These are phyloP conservation scores for Heliconius sara DNA, from an alignment of 2,888 invertebrate species.

Conservation along the genomic window DNA sequence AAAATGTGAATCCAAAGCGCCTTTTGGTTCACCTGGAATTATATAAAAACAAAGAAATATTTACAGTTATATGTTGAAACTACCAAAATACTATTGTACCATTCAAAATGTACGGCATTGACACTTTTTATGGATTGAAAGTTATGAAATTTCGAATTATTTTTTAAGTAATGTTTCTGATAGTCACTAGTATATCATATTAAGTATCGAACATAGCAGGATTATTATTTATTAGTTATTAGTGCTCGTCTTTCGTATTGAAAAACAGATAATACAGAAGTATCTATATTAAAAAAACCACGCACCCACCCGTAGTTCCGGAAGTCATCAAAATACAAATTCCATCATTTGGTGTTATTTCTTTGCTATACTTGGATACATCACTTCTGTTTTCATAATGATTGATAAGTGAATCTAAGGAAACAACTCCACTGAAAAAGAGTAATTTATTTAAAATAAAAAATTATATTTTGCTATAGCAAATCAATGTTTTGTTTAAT, in stretches of 20 bases:
- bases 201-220: too few species aligned
- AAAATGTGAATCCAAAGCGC: constrained; percentile 88
- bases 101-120: not conserved
- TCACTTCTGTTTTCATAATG: constrained; percentile 57
- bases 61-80: not conserved
- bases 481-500: not conserved
- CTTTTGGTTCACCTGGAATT: constrained; percentile 88
- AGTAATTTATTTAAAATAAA: constrained; percentile 36
- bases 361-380: constrained; percentile 72
- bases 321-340: constrained; percentile 94
- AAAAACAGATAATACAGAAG: too few species aligned
- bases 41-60: not conserved
- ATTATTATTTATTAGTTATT: too few species aligned
- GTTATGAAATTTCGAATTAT: too few species aligned
- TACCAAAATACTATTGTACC: too few species aligned
- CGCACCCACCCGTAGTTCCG: constrained; percentile 77
- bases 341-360: constrained; percentile 87
- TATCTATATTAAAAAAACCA: not conserved
- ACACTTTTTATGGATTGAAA: too few species aligned
- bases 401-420: constrained; percentile 59
- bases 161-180: too few species aligned
- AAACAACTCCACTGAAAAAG: constrained; percentile 63
- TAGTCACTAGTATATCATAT: too few species aligned
- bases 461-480: not conserved
- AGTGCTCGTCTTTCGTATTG: too few species aligned